Percentiles rank a stretch among this genome's conserved stretches.
Evolutionary conservation across 1,140 invertebrate genomes (phyloP).

Genomic region (Ectropis grisescens): DNA sequence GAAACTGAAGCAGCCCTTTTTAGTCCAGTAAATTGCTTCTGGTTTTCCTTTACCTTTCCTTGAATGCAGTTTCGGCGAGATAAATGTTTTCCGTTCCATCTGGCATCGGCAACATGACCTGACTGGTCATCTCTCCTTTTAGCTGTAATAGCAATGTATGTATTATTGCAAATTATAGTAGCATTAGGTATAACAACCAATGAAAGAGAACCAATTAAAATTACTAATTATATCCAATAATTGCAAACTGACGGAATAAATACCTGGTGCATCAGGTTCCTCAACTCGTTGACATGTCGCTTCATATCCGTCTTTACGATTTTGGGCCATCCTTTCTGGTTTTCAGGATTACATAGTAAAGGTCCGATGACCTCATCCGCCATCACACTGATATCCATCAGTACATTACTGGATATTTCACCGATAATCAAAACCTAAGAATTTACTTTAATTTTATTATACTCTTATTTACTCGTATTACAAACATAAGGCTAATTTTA

Average conservation of each 20-base stretch:
- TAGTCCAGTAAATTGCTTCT: no score
- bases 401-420: constrained; percentile 82
- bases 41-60: constrained; percentile 74
- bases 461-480: no score
- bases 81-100: constrained; percentile 80
- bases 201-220: no score
- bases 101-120: constrained; percentile 81
- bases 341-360: constrained; percentile 77
- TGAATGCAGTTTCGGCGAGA: constrained; percentile 69
- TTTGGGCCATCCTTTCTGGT: constrained; percentile 81
- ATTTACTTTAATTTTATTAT: background rate
- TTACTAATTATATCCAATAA: no score
- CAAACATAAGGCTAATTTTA: no score
- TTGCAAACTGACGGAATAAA: background rate
- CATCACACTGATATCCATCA: constrained; percentile 83
- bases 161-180: background rate
- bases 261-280: constrained; percentile 82
- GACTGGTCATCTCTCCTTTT: constrained; percentile 70
- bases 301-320: constrained; percentile 82
- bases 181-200: no score
- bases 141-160: constrained; percentile 41
- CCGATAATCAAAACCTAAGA: constrained; percentile 76
- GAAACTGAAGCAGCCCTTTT: no score
- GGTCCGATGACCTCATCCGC: constrained; percentile 87
- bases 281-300: constrained; percentile 80